A percentile compares a stretch with the other conserved stretches of the same genome.
These are phyloP conservation scores for Aphrophora alni DNA, from an alignment of 2,888 invertebrate genomes.

Conservation along the genomic window DNA sequence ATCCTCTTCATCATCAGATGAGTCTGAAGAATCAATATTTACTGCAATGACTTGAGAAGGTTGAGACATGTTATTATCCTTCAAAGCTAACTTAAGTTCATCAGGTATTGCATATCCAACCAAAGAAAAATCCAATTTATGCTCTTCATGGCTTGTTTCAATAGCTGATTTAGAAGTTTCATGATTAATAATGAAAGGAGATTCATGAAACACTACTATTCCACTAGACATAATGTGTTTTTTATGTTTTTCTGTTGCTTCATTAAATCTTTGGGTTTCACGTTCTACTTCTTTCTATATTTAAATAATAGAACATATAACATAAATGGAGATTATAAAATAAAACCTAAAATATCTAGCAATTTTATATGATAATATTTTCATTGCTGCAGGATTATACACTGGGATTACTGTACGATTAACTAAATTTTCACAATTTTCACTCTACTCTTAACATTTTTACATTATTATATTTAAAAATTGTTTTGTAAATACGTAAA, in stretches of 20 bases:
- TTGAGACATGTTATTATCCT: neutral
- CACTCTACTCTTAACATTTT: no score
- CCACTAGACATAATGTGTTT: slow-evolving; percentile 55
- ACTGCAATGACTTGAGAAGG: neutral
- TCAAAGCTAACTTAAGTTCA: neutral
- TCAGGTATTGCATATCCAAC: slow-evolving; percentile 35
- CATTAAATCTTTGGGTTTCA: slow-evolving; percentile 44
- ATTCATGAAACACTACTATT: slow-evolving; percentile 53
- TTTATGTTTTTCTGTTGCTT: slow-evolving; percentile 56
- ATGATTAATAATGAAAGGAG: slow-evolving; percentile 47
- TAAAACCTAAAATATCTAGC: no score
- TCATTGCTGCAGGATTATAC: no score
- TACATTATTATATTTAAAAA: no score
- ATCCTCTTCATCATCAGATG: neutral
- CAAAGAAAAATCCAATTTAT: slow-evolving; percentile 24
- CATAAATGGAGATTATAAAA: no score
- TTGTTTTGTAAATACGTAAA: no score
- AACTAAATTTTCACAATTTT: no score
- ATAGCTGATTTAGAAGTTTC: slow-evolving; percentile 5
- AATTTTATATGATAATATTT: no score
- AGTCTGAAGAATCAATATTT: neutral
- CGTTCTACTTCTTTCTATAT: slow-evolving; percentile 43
- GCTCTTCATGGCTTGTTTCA: neutral
- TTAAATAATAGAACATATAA: no score
- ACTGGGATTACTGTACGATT: no score